These are phyloP conservation scores for Lordiphosa clarofinis DNA, from an alignment of 1,140 invertebrate species.

Conservation along the genomic window DNA sequence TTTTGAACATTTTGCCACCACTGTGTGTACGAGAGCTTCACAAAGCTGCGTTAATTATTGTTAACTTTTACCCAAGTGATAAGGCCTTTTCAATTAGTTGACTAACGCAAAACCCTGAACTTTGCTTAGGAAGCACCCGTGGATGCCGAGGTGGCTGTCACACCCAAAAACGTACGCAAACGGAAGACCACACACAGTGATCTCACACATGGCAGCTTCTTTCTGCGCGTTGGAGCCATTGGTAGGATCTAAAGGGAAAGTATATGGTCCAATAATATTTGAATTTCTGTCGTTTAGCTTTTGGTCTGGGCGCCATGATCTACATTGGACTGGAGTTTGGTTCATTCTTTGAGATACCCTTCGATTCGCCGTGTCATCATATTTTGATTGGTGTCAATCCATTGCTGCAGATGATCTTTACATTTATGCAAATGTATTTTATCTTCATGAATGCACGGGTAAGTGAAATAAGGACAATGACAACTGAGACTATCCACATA, in stretches of 20 bases:
- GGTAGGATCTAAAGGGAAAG: slow-evolving; percentile 83
- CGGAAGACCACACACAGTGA: slow-evolving; percentile 95
- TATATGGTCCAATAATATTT: not conserved
- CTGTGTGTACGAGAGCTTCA: not conserved
- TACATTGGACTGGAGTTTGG: slow-evolving; percentile 97
- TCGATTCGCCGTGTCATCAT: slow-evolving; percentile 92
- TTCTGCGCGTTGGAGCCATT: slow-evolving; percentile 96
- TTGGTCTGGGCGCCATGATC: slow-evolving; percentile 98
- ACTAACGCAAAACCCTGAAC: not conserved
- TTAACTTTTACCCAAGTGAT: slow-evolving; percentile 13
- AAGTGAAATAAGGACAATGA: slow-evolving; percentile 79
- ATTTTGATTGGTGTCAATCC: slow-evolving; percentile 94
- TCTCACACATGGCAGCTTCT: slow-evolving; percentile 96
- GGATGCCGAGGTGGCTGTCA: slow-evolving; percentile 86
- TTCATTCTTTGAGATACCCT: slow-evolving; percentile 95
- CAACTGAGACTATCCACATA: slow-evolving; percentile 32
- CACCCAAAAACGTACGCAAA: slow-evolving; percentile 85
- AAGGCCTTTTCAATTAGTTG: slow-evolving; percentile 49
- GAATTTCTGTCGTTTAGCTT: slow-evolving; percentile 83
- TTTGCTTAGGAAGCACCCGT: slow-evolving; percentile 80
- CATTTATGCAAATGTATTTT: slow-evolving; percentile 99
- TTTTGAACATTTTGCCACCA: too few species aligned
- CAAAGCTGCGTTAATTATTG: slow-evolving; percentile 1
- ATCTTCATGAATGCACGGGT: slow-evolving; percentile 99
- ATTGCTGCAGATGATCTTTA: slow-evolving; percentile 96